Conservation (phyloP, 2,797 vertebrate genomes). For the Fringilla coelebs region DNA sequence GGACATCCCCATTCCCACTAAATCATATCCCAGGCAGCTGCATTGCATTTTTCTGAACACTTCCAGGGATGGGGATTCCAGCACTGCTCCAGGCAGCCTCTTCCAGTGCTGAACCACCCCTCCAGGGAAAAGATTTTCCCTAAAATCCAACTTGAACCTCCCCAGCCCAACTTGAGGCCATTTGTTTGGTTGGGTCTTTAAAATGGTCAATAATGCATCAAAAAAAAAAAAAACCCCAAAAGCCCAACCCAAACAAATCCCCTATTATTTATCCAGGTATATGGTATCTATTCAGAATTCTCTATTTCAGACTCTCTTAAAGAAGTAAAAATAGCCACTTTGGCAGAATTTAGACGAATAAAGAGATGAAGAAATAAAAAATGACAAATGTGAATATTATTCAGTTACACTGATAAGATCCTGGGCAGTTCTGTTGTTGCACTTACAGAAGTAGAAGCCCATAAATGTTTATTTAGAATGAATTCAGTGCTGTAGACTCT, state of each 20-base stretch:
- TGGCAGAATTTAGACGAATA: not conserved
- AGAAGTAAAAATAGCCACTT: not conserved
- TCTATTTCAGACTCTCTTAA: not conserved
- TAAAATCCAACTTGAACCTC: not conserved
- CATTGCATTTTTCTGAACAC: not conserved
- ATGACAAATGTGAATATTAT: not conserved
- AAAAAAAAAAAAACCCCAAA: too few species aligned
- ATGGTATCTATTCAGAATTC: not conserved
- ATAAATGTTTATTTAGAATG: not conserved
- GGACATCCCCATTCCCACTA: not conserved
- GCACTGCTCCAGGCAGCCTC: not conserved
- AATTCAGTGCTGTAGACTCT: not conserved
- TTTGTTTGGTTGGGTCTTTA: not conserved
- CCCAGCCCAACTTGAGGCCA: rapidly evolving
- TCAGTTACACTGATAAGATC: not conserved
- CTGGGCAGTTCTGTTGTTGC: too few species aligned
- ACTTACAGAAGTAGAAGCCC: not conserved
- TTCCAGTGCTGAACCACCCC: not conserved
- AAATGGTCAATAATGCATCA: not conserved
- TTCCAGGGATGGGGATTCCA: not conserved
- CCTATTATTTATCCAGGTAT: not conserved
- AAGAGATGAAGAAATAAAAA: not conserved
- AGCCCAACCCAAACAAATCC: rapidly evolving
- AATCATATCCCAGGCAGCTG: not conserved
- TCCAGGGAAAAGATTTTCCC: not conserved